A percentile compares a stretch with the other conserved stretches of the same genome.
Evolutionary conservation across 2,113 vertebrate genomes (phyloP).

Genomic region (Aspiorhynchus laticeps): DNA sequence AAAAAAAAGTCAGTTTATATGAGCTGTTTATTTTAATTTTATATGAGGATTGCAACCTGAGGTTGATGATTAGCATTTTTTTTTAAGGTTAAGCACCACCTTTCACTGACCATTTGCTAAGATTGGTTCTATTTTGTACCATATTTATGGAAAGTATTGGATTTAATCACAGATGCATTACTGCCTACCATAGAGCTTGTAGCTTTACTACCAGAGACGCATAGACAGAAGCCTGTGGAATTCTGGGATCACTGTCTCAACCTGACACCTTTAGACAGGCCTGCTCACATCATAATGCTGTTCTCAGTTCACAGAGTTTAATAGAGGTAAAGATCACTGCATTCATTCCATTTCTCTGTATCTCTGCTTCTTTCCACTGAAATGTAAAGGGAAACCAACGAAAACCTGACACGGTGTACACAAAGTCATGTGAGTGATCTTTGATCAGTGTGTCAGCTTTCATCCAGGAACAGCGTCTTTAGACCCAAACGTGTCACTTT

Average conservation of each 20-base stretch:
- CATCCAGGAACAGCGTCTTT: background rate
- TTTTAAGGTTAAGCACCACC: background rate
- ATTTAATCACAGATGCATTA: conserved; percentile 12
- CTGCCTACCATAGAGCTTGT: background rate
- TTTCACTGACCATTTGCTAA: background rate
- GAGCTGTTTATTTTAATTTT: background rate
- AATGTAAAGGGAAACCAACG: background rate
- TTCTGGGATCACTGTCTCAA: conserved; percentile 11
- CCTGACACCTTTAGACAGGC: conserved; percentile 11
- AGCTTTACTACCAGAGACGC: background rate
- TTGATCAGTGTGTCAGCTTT: conserved; percentile 10
- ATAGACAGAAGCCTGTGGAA: conserved; percentile 5
- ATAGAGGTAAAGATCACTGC: background rate
- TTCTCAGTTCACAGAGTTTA: conserved; percentile 8
- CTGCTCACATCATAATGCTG: background rate
- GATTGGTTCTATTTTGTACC: background rate
- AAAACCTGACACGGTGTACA: background rate
- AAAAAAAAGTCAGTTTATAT: background rate
- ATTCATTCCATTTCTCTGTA: conserved; percentile 7
- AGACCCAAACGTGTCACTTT: background rate
- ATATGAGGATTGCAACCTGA: background rate
- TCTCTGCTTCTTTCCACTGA: conserved; percentile 2
- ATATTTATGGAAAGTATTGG: background rate
- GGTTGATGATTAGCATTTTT: background rate
- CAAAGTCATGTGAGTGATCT: conserved; percentile 25